Conservation (phyloP, 2,888 invertebrate genomes). For the Prenolepis imparis region DNA sequence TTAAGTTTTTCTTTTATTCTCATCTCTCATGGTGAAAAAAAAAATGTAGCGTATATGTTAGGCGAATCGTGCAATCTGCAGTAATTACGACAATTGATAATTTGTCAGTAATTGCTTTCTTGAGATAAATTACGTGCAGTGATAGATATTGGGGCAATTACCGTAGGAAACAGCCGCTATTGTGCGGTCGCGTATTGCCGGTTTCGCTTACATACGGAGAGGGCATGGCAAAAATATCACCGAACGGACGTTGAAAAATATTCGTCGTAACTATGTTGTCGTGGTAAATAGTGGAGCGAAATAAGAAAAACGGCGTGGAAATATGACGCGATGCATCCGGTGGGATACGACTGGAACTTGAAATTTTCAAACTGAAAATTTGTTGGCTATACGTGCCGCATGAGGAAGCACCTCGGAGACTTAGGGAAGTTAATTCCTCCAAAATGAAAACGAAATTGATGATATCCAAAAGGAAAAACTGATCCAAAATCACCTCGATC, state of each 20-base stretch:
- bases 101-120: not conserved
- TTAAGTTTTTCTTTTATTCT: not conserved
- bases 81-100: conserved; percentile 3
- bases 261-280: conserved; percentile 51
- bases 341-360: conserved; percentile 49
- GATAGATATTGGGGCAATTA: conserved; percentile 32
- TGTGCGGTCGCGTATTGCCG: not conserved
- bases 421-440: conserved; percentile 44
- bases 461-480: not conserved
- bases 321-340: conserved; percentile 55
- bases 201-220: not conserved
- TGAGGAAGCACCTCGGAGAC: conserved; percentile 40
- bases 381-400: conserved; percentile 42
- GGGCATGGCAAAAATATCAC: conserved; percentile 44
- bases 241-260: conserved; percentile 49
- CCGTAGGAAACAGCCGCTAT: not conserved
- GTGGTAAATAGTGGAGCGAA: conserved; percentile 49
- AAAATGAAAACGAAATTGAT: conserved; percentile 39
- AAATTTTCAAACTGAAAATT: conserved; percentile 53
- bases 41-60: not conserved
- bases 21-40: not conserved
- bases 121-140: not conserved
- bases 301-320: conserved; percentile 55
- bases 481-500: not conserved
- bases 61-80: not conserved